phyloP scores from a whole-genome alignment of 2,888 invertebrate genomes.

The Sarcophaga carnaria region DNA sequence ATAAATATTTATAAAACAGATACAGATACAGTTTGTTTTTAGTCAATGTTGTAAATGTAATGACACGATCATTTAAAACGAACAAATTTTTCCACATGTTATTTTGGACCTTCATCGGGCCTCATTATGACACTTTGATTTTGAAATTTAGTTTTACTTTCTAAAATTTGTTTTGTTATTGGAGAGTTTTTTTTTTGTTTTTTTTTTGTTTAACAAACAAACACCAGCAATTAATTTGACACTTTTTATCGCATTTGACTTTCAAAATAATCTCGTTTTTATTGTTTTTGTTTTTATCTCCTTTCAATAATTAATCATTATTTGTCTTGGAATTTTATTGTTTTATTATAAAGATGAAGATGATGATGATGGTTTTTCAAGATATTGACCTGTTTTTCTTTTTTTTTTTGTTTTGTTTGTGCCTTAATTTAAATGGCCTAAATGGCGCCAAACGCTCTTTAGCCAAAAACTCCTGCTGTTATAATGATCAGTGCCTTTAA shows the following conservation, averaged over 20 bases:
- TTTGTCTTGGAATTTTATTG: constrained; percentile 17
- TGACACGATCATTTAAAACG: too few relatives aligned
- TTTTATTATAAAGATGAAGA: not conserved
- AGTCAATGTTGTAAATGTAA: too few relatives aligned
- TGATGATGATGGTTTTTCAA: not conserved
- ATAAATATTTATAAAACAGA: too few relatives aligned
- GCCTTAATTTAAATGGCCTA: constrained; percentile 60
- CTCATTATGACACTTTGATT: constrained; percentile 40
- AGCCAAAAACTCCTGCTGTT: constrained; percentile 62
- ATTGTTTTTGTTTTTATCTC: not conserved
- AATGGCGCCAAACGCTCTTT: constrained; percentile 61
- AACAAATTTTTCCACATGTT: too few relatives aligned
- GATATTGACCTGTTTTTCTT: constrained; percentile 35
- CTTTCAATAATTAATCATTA: constrained; percentile 43
- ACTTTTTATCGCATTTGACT: constrained; percentile 35
- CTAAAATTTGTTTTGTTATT: not conserved
- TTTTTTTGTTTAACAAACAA: not conserved
- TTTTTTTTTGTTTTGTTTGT: not conserved
- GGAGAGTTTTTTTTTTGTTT: not conserved
- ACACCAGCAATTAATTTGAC: constrained; percentile 47
- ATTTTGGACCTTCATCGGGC: too few relatives aligned
- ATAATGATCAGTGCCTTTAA: constrained; percentile 63
- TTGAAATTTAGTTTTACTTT: not conserved
- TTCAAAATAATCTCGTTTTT: constrained; percentile 14
- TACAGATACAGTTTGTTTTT: too few relatives aligned